Evolutionary conservation across 2,888 invertebrate genomes (phyloP), one percentile per base, ranked within the genome.

Genomic region (Hanleya hanleyi): DNA sequence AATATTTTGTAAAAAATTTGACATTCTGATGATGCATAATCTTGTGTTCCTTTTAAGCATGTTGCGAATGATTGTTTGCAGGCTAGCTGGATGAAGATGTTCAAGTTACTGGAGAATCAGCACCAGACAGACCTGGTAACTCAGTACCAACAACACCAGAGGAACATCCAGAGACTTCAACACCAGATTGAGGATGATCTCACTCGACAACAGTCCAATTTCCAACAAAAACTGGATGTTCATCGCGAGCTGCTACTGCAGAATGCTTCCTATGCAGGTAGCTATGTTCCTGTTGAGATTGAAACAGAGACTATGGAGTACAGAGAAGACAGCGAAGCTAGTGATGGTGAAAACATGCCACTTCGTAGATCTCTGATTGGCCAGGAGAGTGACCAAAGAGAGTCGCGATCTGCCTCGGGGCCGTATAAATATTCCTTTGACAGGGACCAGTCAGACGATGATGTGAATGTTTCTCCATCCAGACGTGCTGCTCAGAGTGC

Each of bases 51-150:
- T 1, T 22, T 15, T 32, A 49, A 49, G 15, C n/a, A 67, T 65
- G n/a, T n/a, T n/a, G n/a, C n/a, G n/a, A n/a, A n/a, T n/a, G n/a
- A n/a, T n/a, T n/a, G n/a, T 22, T 38, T 73, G 15, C 75, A 87
- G 87, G 81, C 83, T 15, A 84, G 83, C 68, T 87, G 87, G 87
- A 79, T 84, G 71, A 73, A 79, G n/a, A 86, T 85, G 86, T 86
- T 86, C 70, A 73, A 81, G 26, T 76, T 83, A 22, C 73, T 86
- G 67, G 87, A 87, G 70, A 78, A 82, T 12, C 81, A 86, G 49
- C 87, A 87, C 67, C 79, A 81, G 36, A 67, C 70, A 9, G 83
- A 86, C 65, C 74, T 86, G 51, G 77, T 79, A 47, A 71, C 82
- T 0, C 87, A 87, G 78, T 84, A 84, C 61, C 71, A 79, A 5